Evolutionary conservation across 2,888 invertebrate genomes (phyloP).

Genomic region (Papilio elwesi): DNA sequence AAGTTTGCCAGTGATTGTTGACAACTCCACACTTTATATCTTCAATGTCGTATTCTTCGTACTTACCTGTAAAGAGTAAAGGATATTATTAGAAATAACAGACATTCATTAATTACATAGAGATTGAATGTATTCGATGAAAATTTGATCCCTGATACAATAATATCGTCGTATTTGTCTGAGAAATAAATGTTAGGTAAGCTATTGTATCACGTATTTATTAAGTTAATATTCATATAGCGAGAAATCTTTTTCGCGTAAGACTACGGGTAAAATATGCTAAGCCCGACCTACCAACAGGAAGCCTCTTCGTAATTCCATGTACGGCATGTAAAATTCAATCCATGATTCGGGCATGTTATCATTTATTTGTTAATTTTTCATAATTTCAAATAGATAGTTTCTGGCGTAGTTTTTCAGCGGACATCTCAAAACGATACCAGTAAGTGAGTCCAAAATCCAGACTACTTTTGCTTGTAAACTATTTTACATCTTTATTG

Average conservation of each 20-base stretch:
- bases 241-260: constrained; percentile 9
- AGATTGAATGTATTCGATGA: not conserved
- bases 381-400: no score
- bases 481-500: no score
- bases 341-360: not conserved
- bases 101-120: not conserved
- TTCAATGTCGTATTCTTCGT: constrained; percentile 2
- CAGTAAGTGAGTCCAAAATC: no score
- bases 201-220: not conserved
- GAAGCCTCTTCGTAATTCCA: constrained; percentile 4
- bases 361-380: not conserved
- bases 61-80: constrained; percentile 40
- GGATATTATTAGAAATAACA: constrained; percentile 7
- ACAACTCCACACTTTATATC: constrained; percentile 4
- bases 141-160: not conserved
- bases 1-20: constrained; percentile 6
- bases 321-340: constrained; percentile 3
- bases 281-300: not conserved
- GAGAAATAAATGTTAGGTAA: no score
- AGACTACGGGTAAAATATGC: constrained; percentile 8
- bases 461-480: no score
- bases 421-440: no score
- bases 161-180: not conserved
- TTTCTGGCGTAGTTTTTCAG: no score
- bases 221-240: constrained; percentile 7